phyloP scores from a whole-genome alignment of 2,113 vertebrate species.

The Recurvirostra avosetta region DNA sequence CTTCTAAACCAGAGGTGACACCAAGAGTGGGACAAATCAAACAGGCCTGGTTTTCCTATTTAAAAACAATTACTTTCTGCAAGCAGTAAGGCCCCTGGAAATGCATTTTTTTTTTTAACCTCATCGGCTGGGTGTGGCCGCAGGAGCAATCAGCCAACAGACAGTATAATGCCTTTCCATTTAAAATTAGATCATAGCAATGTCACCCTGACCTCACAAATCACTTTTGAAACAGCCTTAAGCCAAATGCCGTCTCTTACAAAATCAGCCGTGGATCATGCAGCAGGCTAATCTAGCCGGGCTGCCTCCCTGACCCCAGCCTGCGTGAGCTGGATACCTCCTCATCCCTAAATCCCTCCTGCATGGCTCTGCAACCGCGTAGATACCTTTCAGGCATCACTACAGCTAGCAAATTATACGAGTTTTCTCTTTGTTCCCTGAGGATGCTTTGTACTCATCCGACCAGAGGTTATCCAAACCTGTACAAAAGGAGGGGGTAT shows the following conservation, averaged over 20 bases:
- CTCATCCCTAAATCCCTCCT: not conserved
- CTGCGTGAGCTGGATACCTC: not conserved
- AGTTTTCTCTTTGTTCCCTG: accelerated
- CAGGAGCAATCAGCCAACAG: not conserved
- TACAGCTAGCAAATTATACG: accelerated
- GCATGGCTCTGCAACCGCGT: accelerated
- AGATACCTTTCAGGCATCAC: not conserved
- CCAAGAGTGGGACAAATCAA: accelerated
- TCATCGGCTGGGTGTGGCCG: not conserved
- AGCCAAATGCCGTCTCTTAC: not conserved
- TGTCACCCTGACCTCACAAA: not conserved
- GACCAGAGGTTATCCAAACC: not conserved
- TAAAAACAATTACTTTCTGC: not conserved
- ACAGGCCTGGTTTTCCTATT: not conserved
- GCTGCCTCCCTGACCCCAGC: not conserved
- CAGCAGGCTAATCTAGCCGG: not conserved
- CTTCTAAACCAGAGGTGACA: not conserved
- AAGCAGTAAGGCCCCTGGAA: not conserved
- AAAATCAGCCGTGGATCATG: not conserved
- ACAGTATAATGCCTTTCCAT: not conserved
- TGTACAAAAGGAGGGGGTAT: accelerated
- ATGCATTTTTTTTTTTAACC: not conserved
- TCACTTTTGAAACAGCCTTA: not conserved
- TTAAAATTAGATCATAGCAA: not conserved
- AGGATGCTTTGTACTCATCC: too few relatives aligned